phyloP scores from a whole-genome alignment of 2,113 vertebrate species.

The Narcine bancroftii region DNA sequence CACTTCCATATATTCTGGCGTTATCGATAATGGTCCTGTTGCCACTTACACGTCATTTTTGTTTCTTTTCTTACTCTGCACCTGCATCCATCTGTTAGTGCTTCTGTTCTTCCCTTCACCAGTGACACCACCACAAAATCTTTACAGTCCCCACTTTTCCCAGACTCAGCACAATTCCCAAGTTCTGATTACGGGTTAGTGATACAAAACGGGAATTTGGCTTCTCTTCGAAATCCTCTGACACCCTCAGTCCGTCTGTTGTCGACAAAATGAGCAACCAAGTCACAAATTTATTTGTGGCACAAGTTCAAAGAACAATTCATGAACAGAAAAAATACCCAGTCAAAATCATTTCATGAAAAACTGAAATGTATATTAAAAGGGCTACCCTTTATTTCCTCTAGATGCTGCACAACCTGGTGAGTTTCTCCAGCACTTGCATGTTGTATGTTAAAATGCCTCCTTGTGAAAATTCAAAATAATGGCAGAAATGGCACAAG shows the following conservation, averaged over 20 bases:
- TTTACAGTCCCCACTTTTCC: neutral
- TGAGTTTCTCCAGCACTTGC: too few species aligned
- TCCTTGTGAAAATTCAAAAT: neutral
- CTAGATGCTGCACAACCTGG: too few species aligned
- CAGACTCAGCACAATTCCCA: neutral
- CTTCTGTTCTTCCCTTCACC: neutral
- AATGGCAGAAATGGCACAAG: neutral
- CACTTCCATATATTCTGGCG: neutral
- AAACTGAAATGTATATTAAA: too few species aligned
- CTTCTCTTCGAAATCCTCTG: neutral
- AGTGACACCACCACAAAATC: neutral
- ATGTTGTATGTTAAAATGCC: neutral
- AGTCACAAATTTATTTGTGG: neutral
- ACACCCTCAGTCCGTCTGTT: neutral
- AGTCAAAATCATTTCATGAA: neutral
- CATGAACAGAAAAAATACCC: neutral
- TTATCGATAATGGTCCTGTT: neutral
- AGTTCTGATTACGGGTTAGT: neutral
- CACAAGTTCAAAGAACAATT: neutral
- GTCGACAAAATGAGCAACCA: neutral
- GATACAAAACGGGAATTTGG: neutral
- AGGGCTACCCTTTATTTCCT: too few species aligned
- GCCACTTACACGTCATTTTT: neutral
- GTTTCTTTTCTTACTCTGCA: neutral
- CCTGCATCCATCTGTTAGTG: neutral